phyloP scores from a whole-genome alignment of 2,113 vertebrate species.

The Clarias macrocephalus region DNA sequence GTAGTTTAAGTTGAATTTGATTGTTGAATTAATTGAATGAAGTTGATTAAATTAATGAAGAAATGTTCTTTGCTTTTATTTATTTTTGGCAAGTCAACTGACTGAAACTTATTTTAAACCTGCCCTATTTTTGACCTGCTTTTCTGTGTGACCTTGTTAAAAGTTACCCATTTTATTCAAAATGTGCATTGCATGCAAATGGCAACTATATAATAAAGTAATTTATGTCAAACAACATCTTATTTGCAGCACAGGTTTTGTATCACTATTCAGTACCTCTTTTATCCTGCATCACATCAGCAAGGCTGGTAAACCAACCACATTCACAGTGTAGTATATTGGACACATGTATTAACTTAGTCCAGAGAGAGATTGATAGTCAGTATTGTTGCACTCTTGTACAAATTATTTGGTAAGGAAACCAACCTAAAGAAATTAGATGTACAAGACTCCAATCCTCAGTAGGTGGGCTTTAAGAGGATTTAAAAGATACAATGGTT shows the following conservation, averaged over 20 bases:
- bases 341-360: neutral
- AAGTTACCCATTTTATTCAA: neutral
- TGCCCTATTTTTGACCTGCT: slow-evolving; percentile 9
- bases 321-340: neutral
- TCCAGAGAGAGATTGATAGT: neutral
- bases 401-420: neutral
- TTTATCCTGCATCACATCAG: neutral
- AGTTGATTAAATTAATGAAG: too few species aligned
- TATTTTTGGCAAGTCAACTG: too few species aligned
- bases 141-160: neutral
- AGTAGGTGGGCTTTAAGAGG: neutral
- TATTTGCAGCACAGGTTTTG: neutral
- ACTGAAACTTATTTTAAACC: neutral
- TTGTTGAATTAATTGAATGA: too few species aligned
- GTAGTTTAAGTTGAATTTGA: too few species aligned
- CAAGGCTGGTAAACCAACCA: neutral
- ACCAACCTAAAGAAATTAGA: neutral
- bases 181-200: slow-evolving; percentile 24
- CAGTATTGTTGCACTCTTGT: neutral
- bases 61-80: neutral
- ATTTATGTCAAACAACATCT: neutral
- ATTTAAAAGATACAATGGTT: neutral
- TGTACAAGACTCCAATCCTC: neutral
- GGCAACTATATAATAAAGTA: neutral
- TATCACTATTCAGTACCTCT: neutral